Conservation (phyloP, 1,140 invertebrate genomes). For the Antheraea pernyi region DNA sequence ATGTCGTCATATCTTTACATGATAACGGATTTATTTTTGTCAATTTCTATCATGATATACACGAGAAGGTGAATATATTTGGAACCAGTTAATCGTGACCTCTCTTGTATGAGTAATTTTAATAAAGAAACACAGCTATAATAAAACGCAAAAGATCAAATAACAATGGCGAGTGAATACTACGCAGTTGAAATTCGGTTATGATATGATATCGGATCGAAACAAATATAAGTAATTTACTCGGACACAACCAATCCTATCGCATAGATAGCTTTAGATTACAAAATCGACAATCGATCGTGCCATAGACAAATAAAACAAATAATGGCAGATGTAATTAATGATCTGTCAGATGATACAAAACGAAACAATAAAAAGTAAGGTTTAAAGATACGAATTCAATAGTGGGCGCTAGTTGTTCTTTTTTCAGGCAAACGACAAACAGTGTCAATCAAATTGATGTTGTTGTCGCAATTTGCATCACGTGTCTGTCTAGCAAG, state of each 20-base stretch:
- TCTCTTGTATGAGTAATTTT: not conserved
- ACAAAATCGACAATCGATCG: slow-evolving; percentile 6
- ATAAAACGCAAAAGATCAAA: slow-evolving; percentile 4
- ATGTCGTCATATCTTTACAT: slow-evolving; percentile 24
- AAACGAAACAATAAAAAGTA: slow-evolving; percentile 23
- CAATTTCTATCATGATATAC: slow-evolving; percentile 11
- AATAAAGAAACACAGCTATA: not conserved
- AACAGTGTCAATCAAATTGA: slow-evolving; percentile 30
- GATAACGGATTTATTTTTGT: slow-evolving; percentile 32
- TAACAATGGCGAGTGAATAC: slow-evolving; percentile 18
- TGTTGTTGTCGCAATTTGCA: slow-evolving; percentile 28
- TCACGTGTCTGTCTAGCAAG: slow-evolving; percentile 26
- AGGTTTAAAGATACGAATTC: slow-evolving; percentile 23
- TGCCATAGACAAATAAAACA: slow-evolving; percentile 18
- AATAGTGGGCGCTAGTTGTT: slow-evolving; percentile 30
- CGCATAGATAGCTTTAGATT: slow-evolving; percentile 13
- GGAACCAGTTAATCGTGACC: not conserved
- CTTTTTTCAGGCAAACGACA: slow-evolving; percentile 27
- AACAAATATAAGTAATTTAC: slow-evolving; percentile 22
- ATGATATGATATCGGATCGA: slow-evolving; percentile 19
- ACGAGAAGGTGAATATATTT: not conserved
- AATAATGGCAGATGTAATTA: slow-evolving; percentile 34
- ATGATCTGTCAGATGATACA: slow-evolving; percentile 32
- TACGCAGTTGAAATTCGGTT: slow-evolving; percentile 31
- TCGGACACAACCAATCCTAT: slow-evolving; percentile 18